Evolutionary conservation across 1,140 invertebrate species (phyloP), one percentile per base, ranked within the genome.

Genomic region (Helicoverpa zea): DNA sequence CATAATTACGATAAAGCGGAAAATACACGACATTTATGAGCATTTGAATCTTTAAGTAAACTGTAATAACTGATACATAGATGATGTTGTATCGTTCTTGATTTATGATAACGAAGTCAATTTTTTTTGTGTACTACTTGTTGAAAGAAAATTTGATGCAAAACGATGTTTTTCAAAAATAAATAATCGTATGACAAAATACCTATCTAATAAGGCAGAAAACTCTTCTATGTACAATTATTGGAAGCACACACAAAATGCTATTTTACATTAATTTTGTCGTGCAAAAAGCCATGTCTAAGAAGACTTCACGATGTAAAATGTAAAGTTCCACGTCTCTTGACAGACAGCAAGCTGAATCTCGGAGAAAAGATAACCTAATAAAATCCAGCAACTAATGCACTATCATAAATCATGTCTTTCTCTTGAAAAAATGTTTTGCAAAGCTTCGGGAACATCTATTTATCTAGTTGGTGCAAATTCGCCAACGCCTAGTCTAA

Each of bases 401-500:
- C 61, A 47, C 61, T 64, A 64, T 64, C 43, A 49, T 66, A 66
- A 66, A 49, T 66, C 63, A 43, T 18, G 35, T 35, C 35, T 18
- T 43, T 16, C 43, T 66, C 63, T 12, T 47, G 43, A 14, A 49
- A 11, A 47, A 47, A 66, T 66, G n/a, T 66, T 5, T 35, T 13
- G 61, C 30, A 47, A 43, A 43, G 54, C 52, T 61, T 72, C 11
- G 11, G 12, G 12, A n/a, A 14, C n/a, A 29, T 73, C 11, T n/a
- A 49, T 73, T 35, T 16, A 16, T 73, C 23, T 73, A 0, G 35
- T 68, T 81, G 54, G 47, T 23, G 30, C 9, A 58, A 54, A 58
- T 56, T 75, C 70, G 81, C 77, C 74, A 79, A 80, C 73, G 64
- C 77, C 58, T 78, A 54, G 72, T 74, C 72, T 83, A 83, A 82